Conservation (phyloP, 2,888 invertebrate genomes). For the Ophonus ardosiacus region DNA sequence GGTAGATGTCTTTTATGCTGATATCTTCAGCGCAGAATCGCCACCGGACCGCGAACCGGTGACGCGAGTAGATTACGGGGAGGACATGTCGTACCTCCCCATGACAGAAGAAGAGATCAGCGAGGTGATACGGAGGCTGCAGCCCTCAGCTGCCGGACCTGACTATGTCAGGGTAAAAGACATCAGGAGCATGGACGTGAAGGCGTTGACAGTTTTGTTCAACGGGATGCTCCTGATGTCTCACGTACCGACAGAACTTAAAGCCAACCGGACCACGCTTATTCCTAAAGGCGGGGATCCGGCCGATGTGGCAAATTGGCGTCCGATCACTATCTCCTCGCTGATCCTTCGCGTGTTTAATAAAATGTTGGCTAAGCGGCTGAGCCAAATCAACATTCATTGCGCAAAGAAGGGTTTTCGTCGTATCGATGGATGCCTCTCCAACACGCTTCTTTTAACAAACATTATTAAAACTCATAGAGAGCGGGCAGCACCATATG, state of each 20-base stretch:
- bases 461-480: too few species aligned
- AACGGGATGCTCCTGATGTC: neutral
- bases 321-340: neutral
- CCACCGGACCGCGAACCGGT: neutral
- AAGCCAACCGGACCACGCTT: too few species aligned
- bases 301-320: neutral
- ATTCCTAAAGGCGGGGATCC: too few species aligned
- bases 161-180: neutral
- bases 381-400: neutral
- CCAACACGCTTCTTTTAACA: too few species aligned
- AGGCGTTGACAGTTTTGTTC: neutral
- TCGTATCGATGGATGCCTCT: too few species aligned
- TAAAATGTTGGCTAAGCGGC: neutral
- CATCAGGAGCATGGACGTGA: neutral
- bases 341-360: neutral
- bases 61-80: neutral
- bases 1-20: neutral
- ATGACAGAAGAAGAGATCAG: neutral
- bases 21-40: neutral
- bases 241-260: too few species aligned
- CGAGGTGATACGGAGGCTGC: neutral
- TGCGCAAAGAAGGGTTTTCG: too few species aligned
- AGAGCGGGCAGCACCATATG: neutral
- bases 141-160: neutral
- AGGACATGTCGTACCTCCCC: neutral